These are phyloP conservation scores for Orthosia gothica DNA, from an alignment of 2,888 invertebrate species.

Conservation along the genomic window DNA sequence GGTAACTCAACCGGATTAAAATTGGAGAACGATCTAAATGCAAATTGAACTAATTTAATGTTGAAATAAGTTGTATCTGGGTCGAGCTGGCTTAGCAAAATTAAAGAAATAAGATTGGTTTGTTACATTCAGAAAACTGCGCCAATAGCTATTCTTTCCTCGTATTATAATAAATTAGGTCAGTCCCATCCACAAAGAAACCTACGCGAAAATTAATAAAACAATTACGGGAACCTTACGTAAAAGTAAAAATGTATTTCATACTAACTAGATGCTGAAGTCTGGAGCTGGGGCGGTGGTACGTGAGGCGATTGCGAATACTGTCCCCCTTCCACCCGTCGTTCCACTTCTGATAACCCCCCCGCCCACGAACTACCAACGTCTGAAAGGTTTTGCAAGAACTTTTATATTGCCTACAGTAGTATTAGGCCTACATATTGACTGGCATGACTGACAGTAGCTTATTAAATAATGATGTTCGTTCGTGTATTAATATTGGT, in stretches of 20 bases:
- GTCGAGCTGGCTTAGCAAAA: background rate
- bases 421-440: conserved; percentile 38
- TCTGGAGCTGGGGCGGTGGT: conserved; percentile 63
- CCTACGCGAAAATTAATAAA: conserved; percentile 46
- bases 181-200: conserved; percentile 20
- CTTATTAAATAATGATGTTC: conserved; percentile 45
- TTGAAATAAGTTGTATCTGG: background rate
- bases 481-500: conserved; percentile 17
- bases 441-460: conserved; percentile 41
- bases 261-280: conserved; percentile 65
- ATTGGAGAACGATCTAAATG: background rate
- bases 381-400: conserved; percentile 65
- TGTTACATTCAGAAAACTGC: background rate
- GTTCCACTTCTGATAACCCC: conserved; percentile 13
- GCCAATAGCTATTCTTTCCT: background rate
- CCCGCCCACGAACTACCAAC: conserved; percentile 54
- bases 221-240: conserved; percentile 55
- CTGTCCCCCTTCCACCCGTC: conserved; percentile 23
- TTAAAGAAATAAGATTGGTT: background rate
- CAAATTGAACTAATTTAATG: conserved; percentile 13
- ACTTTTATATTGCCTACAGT: conserved; percentile 47
- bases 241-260: conserved; percentile 63
- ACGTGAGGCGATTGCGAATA: conserved; percentile 75
- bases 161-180: conserved; percentile 15
- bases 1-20: background rate